A percentile compares a stretch with the other conserved stretches of the same genome.
Evolutionary conservation across 2,888 invertebrate genomes (phyloP).

Genomic region (Campoplex capitator): DNA sequence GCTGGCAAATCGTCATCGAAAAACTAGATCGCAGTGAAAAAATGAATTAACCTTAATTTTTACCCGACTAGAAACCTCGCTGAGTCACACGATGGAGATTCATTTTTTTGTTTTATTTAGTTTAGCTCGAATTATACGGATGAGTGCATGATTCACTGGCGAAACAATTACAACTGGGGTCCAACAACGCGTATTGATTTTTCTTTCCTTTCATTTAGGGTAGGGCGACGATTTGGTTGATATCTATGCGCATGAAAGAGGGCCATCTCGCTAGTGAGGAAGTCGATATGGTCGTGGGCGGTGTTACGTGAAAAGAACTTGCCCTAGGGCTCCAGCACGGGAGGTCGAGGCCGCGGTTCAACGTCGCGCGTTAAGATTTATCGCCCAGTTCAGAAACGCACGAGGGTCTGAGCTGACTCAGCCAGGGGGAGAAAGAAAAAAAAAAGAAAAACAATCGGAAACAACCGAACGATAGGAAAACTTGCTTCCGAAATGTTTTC

Average conservation of each 20-base stretch:
- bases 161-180: constrained; percentile 5
- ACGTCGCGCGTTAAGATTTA: constrained; percentile 64
- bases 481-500: neutral
- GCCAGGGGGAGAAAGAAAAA: constrained; percentile 25
- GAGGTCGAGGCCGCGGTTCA: constrained; percentile 52
- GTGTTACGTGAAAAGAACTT: constrained; percentile 65
- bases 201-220: constrained; percentile 75
- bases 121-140: neutral
- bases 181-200: constrained; percentile 75
- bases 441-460: constrained; percentile 26
- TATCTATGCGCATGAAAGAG: constrained; percentile 63
- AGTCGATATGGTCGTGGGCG: constrained; percentile 45
- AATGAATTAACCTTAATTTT: neutral
- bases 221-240: constrained; percentile 75
- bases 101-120: neutral
- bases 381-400: constrained; percentile 61
- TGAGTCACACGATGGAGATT: neutral
- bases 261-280: constrained; percentile 66
- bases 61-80: neutral
- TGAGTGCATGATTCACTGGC: neutral
- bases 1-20: neutral
- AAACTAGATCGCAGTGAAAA: neutral
- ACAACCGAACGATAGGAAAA: constrained; percentile 20
- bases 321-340: constrained; percentile 59
- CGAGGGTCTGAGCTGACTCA: constrained; percentile 32